Evolutionary conservation across 2,797 vertebrate species (phyloP).

Genomic region (Myripristis jacobus): DNA sequence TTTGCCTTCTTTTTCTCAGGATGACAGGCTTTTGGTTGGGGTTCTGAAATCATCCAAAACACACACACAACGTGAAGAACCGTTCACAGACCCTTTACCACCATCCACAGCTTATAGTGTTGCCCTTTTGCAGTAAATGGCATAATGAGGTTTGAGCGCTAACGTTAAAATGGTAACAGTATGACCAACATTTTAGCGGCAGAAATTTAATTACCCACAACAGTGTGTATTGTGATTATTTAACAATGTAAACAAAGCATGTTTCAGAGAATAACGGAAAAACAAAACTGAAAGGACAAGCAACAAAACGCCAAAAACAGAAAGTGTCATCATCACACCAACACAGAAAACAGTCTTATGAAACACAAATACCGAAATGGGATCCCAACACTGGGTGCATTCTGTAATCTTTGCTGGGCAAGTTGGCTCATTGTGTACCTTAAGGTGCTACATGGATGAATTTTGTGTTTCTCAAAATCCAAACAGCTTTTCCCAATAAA

Average conservation of each 20-base stretch:
- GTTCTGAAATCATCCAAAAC: constrained; percentile 84
- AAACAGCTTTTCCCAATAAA: too few relatives aligned
- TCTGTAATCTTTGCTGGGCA: constrained; percentile 18
- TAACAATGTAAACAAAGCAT: constrained; percentile 24
- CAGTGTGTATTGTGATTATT: background rate
- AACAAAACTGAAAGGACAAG: constrained; percentile 18
- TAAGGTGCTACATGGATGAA: background rate
- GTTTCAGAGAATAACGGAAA: constrained; percentile 9
- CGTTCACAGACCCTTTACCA: background rate
- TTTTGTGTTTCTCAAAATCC: background rate
- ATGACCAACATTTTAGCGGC: constrained; percentile 23
- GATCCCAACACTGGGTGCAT: constrained; percentile 41
- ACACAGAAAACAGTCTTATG: constrained; percentile 22
- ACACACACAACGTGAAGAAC: background rate
- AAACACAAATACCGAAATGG: constrained; percentile 55
- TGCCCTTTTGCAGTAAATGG: constrained; percentile 4
- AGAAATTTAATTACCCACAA: constrained; percentile 12
- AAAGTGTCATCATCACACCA: background rate
- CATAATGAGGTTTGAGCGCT: constrained; percentile 7
- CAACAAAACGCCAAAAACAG: constrained; percentile 1
- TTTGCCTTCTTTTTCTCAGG: constrained; percentile 95
- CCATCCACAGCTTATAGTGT: background rate
- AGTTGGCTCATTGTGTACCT: background rate
- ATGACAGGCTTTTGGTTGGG: constrained; percentile 98
- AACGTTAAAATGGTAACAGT: constrained; percentile 27